Evolutionary conservation across 2,888 invertebrate species (phyloP), one percentile per base, ranked within the genome.

Genomic region (Crocallis elinguaria): DNA sequence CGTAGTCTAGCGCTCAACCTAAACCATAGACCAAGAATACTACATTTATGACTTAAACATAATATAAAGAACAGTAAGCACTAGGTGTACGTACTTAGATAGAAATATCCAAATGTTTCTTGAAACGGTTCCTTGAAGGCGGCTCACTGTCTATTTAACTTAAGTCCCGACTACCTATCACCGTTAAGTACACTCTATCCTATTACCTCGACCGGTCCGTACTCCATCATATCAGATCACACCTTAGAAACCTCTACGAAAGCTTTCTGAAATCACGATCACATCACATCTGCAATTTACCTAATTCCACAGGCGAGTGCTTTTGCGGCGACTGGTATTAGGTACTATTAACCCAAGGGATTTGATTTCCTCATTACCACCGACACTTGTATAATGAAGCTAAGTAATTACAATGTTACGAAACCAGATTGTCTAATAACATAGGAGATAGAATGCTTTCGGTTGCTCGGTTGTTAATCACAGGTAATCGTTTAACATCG

Each of bases 301-400:
- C 17, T 42, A 46, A 42, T 42, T 29, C 29, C 16, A n/a, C 33
- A 29, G 8, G 25, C 9, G 9, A 38, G 37, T 38, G 32, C n/a
- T 25, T 42, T 42, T 41, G 48, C 42, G 39, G 27, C 17, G 21
- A n/a, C n/a, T 25, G 25, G 19, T 19, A 19, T 19, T 19, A 19
- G 32, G 35, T 17, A 32, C 1, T 33, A 36, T 33, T 41, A 29
- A 14, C 16, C 29, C 29, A 14, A 25, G 42, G 27, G 29, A 36
- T 36, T 36, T 39, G 44, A 33, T 51, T 51, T 51, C 35, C 51
- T 45, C 39, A 45, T 45, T 45, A 45, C 45, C 43, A 32, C 36
- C 12, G 14, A 38, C 51, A 51, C 32, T 33, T 51, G 50, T 27
- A 9, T 11, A 37, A 19, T 30, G 44, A 38, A 14, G 13, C 14